A percentile compares a stretch with the other conserved stretches of the same genome.
Conservation (phyloP, 2,888 invertebrate species). For the Synergus umbraculus region DNA sequence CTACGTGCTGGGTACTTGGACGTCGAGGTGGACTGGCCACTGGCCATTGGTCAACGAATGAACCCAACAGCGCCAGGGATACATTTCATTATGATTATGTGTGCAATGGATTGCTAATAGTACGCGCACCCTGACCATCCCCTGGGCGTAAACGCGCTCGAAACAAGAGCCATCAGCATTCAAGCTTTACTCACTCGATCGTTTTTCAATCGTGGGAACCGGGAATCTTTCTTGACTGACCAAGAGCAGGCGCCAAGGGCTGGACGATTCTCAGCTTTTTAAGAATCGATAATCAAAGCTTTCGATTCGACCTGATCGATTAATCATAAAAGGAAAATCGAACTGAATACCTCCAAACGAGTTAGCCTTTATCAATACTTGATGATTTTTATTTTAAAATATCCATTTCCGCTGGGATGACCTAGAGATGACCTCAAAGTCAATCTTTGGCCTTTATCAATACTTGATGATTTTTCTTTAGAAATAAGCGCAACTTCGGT, state of each 20-base stretch:
- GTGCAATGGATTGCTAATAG: conserved; percentile 64
- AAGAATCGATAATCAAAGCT: too few relatives aligned
- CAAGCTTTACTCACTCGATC: conserved; percentile 41
- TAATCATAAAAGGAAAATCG: too few relatives aligned
- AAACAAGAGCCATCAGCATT: conserved; percentile 44
- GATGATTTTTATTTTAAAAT: too few relatives aligned
- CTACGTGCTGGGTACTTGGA: conserved; percentile 59
- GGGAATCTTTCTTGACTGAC: conserved; percentile 20
- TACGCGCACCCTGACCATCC: conserved; percentile 50
- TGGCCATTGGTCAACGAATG: conserved; percentile 47
- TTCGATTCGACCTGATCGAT: too few relatives aligned
- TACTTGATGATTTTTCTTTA: too few relatives aligned
- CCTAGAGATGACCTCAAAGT: too few relatives aligned
- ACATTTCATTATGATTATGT: conserved; percentile 72
- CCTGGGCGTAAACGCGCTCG: conserved; percentile 48
- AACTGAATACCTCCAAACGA: too few relatives aligned
- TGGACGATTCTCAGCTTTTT: too few relatives aligned
- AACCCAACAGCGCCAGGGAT: conserved; percentile 60
- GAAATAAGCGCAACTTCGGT: too few relatives aligned
- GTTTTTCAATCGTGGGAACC: conserved; percentile 38
- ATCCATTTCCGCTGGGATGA: too few relatives aligned
- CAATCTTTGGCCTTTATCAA: too few relatives aligned
- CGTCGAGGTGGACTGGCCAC: conserved; percentile 50
- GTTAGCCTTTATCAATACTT: too few relatives aligned
- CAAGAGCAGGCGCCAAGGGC: not conserved